Base-by-base conservation (phyloP, 2,888 invertebrate genomes). In the Drosophila paranaensis region DNA sequence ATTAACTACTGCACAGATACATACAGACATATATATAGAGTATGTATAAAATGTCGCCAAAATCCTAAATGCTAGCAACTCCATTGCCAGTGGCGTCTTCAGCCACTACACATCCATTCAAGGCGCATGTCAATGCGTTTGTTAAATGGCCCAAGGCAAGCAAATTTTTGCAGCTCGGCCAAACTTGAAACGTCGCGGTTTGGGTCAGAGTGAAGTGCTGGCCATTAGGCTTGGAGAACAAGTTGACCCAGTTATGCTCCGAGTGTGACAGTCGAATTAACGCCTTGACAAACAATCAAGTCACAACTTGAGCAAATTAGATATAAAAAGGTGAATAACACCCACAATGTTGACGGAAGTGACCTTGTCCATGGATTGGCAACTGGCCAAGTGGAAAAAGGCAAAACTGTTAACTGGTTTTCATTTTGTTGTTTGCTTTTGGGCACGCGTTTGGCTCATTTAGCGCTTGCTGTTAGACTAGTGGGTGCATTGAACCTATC, bases 201-300 rank as follows among this genome's bases (percentile, higher is more conserved):
- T 62, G 60, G 82, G 71, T 81, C 82, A 81, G 61, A 64, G 53
- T 56, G 13, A 60, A 57, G 70, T 68, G 72, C 11, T 64, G 73
- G 57, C 66, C 74, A 71, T 77, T 79, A 71, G 75, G 75, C 67
- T 60, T 48, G 61, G 48, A 69, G 74, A 76, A 77, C 63, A 67
- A 61, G 80, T 58, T 77, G 85, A 86, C 87, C 85, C 83, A 85
- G 79, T 79, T 85, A 70, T 48, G 61, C 57, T 54, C 51, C 42
- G 50, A 40, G 76, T 82, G 82, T 80, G 77, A 69, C 79, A 78
- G 79, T 58, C 71, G 71, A 71, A 14, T n/a, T 45, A 55, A 73
- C 72, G 83, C 81, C 89, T 88, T 86, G 87, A 75, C 68, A 86
- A 78, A 86, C 88, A 86, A 86, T 86, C 80, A 78, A 81, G 74